Percentiles rank a stretch among this genome's conserved stretches.
phyloP scores from a whole-genome alignment of 2,113 vertebrate genomes.

The Charina bottae region DNA sequence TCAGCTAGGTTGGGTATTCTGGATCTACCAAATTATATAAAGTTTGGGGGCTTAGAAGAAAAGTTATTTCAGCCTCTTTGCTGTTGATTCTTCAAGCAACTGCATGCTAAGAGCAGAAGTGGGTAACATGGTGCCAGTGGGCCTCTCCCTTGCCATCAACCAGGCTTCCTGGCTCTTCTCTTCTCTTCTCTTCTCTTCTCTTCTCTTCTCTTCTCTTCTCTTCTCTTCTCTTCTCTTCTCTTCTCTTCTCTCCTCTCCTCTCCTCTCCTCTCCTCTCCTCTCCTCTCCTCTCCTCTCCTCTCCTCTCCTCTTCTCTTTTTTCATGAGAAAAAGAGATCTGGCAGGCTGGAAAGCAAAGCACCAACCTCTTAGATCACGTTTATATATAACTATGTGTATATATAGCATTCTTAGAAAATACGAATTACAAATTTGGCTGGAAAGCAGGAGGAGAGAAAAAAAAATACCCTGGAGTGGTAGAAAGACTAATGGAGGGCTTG shows the following conservation, averaged over 20 bases:
- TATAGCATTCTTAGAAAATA: background rate
- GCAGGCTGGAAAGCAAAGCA: background rate
- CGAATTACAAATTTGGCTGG: background rate
- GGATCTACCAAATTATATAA: background rate
- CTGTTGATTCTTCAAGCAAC: background rate
- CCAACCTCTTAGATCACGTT: background rate
- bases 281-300: no score
- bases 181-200: background rate
- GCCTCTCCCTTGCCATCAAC: background rate
- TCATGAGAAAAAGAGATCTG: background rate
- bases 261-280: background rate
- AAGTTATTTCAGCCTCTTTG: background rate
- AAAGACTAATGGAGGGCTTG: background rate
- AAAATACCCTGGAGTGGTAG: background rate
- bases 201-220: no score
- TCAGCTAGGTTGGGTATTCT: background rate
- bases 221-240: no score
- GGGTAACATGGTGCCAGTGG: background rate
- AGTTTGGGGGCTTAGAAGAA: background rate
- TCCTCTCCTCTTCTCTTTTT: no score
- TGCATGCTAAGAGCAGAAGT: background rate
- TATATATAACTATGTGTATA: background rate
- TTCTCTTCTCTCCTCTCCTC: no score
- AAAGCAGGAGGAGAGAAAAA: background rate
- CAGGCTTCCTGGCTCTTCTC: background rate